Conservation (phyloP, 1,140 invertebrate species). For the Trichonephila inaurata region DNA sequence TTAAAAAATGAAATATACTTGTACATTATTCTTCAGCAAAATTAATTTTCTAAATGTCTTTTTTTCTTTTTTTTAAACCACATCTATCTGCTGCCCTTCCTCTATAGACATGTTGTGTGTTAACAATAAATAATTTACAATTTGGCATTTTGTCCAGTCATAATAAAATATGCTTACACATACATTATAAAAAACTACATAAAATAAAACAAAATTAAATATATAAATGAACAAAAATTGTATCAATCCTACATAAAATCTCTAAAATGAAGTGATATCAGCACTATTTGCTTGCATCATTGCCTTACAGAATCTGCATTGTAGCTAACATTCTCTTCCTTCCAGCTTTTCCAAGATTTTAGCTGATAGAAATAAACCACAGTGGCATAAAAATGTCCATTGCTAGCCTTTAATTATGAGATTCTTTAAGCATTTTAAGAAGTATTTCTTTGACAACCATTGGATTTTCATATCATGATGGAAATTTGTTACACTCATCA, state of each 20-base stretch:
- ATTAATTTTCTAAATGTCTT: too few relatives aligned
- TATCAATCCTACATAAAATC: neutral
- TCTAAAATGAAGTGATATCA: neutral
- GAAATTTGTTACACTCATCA: neutral
- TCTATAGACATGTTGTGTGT: too few relatives aligned
- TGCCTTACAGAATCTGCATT: neutral
- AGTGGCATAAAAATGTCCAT: neutral
- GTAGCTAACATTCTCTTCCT: neutral
- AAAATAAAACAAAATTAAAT: too few relatives aligned
- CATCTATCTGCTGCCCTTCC: too few relatives aligned
- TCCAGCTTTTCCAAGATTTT: neutral
- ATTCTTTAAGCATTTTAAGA: slow-evolving; percentile 30
- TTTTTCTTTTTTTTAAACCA: too few relatives aligned
- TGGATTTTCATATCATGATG: neutral
- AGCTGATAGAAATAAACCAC: slow-evolving; percentile 28
- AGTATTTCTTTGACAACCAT: slow-evolving; percentile 8
- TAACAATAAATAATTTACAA: too few relatives aligned
- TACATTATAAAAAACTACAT: too few relatives aligned
- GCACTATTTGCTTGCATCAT: neutral
- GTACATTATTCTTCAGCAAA: too few relatives aligned
- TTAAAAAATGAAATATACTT: too few relatives aligned
- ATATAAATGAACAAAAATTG: too few relatives aligned
- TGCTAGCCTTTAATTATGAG: neutral
- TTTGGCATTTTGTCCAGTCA: too few relatives aligned
- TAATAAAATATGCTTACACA: too few relatives aligned